A percentile compares a stretch with the other conserved stretches of the same genome.
These are phyloP conservation scores for Drosophila heteroneura DNA, from an alignment of 2,888 invertebrate species.

Conservation along the genomic window DNA sequence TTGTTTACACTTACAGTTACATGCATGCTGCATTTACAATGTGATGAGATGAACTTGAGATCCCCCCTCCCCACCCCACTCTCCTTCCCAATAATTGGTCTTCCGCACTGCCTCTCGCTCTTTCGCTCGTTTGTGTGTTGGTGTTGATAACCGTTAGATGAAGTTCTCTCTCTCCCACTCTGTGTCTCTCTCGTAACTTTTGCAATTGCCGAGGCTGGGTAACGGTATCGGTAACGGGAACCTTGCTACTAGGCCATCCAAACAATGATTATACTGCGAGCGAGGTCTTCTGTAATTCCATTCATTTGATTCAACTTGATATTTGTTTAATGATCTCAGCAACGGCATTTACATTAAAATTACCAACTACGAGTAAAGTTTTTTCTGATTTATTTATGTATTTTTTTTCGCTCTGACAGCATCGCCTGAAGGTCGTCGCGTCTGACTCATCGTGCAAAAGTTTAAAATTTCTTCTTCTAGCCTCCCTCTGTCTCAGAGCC, in stretches of 20 bases:
- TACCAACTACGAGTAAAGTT: slow-evolving; percentile 5
- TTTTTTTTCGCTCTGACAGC: slow-evolving; percentile 3
- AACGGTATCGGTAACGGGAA: slow-evolving; percentile 50
- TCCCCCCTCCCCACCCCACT: not conserved
- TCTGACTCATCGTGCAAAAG: slow-evolving; percentile 62
- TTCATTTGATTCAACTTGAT: slow-evolving; percentile 17
- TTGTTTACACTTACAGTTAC: slow-evolving; percentile 66
- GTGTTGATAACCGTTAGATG: slow-evolving; percentile 50
- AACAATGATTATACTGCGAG: slow-evolving; percentile 42
- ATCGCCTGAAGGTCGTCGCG: slow-evolving; percentile 34
- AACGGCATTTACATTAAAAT: slow-evolving; percentile 20
- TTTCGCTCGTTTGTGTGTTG: not conserved
- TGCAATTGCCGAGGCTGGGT: slow-evolving; percentile 67
- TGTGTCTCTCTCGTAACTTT: slow-evolving; percentile 9
- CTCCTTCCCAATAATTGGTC: not conserved
- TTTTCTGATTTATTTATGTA: not conserved
- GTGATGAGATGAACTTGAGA: slow-evolving; percentile 64
- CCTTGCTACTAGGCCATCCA: slow-evolving; percentile 58
- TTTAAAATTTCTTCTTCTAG: slow-evolving; percentile 54
- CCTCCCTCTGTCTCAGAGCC: not conserved
- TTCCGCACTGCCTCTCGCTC: slow-evolving; percentile 9
- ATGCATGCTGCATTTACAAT: slow-evolving; percentile 30
- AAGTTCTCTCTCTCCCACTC: slow-evolving; percentile 1
- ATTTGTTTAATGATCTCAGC: slow-evolving; percentile 35
- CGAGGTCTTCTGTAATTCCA: slow-evolving; percentile 61